Evolutionary conservation across 1,140 invertebrate species (phyloP), one percentile per base, ranked within the genome.

Genomic region (Hylaeus volcanicus): DNA sequence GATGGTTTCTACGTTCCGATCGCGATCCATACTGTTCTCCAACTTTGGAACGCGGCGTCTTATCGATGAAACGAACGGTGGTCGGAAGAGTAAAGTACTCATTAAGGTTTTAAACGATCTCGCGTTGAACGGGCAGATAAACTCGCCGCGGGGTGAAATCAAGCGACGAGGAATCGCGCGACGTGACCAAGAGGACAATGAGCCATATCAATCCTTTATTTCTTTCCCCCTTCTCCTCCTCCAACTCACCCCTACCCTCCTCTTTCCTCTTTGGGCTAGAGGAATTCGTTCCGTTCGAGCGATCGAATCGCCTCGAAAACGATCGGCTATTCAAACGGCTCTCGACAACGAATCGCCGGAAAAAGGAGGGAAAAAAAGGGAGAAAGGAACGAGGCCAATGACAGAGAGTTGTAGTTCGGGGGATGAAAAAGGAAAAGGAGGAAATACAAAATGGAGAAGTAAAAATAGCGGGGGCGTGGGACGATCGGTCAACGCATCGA

Each of bases 311-410:
- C 51, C 83, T 81, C 73, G n/a, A 84, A 76, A 85, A 73, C 78
- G 78, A 85, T 84, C 73, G 82, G 55, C 78, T 73, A 84, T 84
- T 85, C 82, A 81, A 85, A 85, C 72, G 79, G 66, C 73, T 48
- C 83, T 71, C 73, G 83, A 85, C 82, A 69, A 84, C 56, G 74
- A 64, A 65, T 81, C 83, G 73, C 43, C 51, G 73, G 72, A 77
- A 81, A 80, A 70, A 1, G 39, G 48, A 74, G 2, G 39, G 48
- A 74, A 70, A 84, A 72, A 64, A 84, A 73, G 71, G 11, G 55
- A 53, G 53, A 79, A 37, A 12, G 58, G 60, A 41, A 63, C 51
- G 53, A 43, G 55, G 53, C 53, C 66, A 51, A 80, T 84, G 83
- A 85, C 82, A 45, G 79, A 82, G 79, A 74, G 73, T 51, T 51